Conservation (phyloP, 2,888 invertebrate genomes). For the Crematogaster levior region DNA sequence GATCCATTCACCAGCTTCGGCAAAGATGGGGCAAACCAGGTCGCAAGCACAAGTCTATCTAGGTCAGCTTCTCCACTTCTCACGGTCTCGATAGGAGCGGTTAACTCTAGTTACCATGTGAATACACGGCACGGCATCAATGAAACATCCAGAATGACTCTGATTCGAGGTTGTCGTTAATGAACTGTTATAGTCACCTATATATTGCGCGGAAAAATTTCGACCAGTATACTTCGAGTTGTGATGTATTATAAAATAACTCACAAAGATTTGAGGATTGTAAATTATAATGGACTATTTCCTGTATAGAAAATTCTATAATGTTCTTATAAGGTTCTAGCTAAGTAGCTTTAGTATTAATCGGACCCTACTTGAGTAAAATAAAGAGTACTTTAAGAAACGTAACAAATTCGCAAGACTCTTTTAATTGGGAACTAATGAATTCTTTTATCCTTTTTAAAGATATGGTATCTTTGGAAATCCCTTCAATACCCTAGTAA, state of each 20-base stretch:
- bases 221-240: neutral
- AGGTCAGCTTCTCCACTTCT: slow-evolving; percentile 79
- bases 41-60: slow-evolving; percentile 76
- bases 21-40: slow-evolving; percentile 74
- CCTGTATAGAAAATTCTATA: neutral
- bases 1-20: slow-evolving; percentile 82
- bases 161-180: slow-evolving; percentile 64
- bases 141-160: slow-evolving; percentile 71
- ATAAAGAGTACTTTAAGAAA: too few relatives aligned
- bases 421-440: too few relatives aligned
- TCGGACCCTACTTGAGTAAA: too few relatives aligned
- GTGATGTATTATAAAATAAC: neutral
- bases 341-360: too few relatives aligned
- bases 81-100: slow-evolving; percentile 71
- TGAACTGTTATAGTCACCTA: slow-evolving; percentile 4
- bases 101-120: slow-evolving; percentile 71
- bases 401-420: too few relatives aligned
- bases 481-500: too few relatives aligned
- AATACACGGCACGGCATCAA: slow-evolving; percentile 71
- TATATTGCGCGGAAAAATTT: neutral
- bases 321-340: too few relatives aligned
- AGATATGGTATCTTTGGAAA: too few relatives aligned
- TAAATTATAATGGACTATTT: neutral
- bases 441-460: too few relatives aligned
- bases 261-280: neutral